Conservation (phyloP, 2,113 vertebrate species). For the Heteronetta atricapilla region DNA sequence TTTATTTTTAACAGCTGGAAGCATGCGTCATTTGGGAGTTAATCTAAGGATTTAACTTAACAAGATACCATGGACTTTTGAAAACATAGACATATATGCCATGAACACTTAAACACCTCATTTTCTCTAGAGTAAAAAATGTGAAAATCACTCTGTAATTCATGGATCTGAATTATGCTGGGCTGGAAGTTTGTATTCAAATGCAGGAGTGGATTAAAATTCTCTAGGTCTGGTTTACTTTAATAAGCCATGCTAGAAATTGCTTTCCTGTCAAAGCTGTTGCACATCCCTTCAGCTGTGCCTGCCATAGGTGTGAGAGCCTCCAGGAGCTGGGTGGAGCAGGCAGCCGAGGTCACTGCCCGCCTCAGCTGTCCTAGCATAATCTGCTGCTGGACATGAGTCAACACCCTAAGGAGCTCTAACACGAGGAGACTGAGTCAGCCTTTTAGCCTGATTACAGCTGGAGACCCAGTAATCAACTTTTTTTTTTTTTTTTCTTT, state of each 20-base stretch:
- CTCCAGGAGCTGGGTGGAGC: slow-evolving; percentile 28
- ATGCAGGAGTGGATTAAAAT: not conserved
- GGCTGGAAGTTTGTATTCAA: not conserved
- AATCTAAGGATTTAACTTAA: not conserved
- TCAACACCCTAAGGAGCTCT: slow-evolving; percentile 48
- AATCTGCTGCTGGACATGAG: slow-evolving; percentile 27
- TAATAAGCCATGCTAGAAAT: not conserved
- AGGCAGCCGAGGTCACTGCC: not conserved
- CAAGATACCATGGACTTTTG: not conserved
- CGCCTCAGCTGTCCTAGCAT: not conserved
- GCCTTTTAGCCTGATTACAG: slow-evolving; percentile 39
- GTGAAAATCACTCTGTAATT: not conserved
- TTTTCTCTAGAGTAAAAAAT: not conserved
- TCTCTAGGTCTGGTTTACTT: not conserved
- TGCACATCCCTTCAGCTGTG: not conserved
- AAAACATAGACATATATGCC: not conserved
- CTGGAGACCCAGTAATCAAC: slow-evolving; percentile 46
- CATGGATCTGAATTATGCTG: not conserved
- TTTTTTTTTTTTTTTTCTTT: accelerated
- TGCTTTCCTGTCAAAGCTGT: not conserved
- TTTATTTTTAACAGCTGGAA: not conserved
- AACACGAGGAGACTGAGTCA: slow-evolving; percentile 27
- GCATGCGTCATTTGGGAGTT: not conserved
- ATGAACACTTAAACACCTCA: not conserved
- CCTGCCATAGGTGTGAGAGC: not conserved